Evolutionary conservation across 2,113 vertebrate species (phyloP).

Genomic region (Anseranas semipalmata): DNA sequence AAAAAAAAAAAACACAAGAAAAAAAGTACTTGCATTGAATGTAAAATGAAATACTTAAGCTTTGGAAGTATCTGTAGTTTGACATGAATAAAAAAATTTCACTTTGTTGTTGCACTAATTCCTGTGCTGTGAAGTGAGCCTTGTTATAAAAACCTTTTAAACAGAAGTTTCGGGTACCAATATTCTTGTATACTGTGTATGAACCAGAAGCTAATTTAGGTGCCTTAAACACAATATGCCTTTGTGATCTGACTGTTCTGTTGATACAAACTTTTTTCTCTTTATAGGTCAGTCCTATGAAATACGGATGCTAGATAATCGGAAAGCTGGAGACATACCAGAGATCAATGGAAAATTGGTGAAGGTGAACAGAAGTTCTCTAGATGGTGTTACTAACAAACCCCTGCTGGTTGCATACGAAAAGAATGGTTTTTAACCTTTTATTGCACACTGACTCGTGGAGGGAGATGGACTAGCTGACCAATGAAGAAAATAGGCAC

Average conservation of each 20-base stretch:
- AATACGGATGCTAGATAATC: slow-evolving; percentile 93
- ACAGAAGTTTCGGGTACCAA: background rate
- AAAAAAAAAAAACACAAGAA: background rate
- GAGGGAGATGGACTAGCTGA: background rate
- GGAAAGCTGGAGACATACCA: slow-evolving; percentile 88
- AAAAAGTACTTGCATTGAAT: background rate
- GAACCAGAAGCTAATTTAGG: background rate
- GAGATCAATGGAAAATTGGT: slow-evolving; percentile 91
- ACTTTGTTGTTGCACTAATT: background rate
- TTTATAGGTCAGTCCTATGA: slow-evolving; percentile 92
- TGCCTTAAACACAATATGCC: background rate
- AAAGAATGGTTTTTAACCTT: background rate
- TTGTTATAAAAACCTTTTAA: background rate
- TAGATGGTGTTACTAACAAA: background rate
- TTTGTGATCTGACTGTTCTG: background rate
- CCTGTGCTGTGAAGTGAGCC: background rate
- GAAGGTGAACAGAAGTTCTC: slow-evolving; percentile 82
- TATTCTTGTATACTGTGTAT: background rate
- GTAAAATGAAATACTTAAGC: background rate
- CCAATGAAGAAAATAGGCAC: background rate
- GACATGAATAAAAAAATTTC: background rate
- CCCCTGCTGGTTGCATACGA: background rate
- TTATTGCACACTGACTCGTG: accelerated
- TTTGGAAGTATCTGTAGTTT: background rate
- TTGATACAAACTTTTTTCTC: background rate